Percentiles rank a stretch among this genome's conserved stretches.
These are phyloP conservation scores for Gortyna flavago DNA, from an alignment of 2,888 invertebrate species.

Conservation along the genomic window DNA sequence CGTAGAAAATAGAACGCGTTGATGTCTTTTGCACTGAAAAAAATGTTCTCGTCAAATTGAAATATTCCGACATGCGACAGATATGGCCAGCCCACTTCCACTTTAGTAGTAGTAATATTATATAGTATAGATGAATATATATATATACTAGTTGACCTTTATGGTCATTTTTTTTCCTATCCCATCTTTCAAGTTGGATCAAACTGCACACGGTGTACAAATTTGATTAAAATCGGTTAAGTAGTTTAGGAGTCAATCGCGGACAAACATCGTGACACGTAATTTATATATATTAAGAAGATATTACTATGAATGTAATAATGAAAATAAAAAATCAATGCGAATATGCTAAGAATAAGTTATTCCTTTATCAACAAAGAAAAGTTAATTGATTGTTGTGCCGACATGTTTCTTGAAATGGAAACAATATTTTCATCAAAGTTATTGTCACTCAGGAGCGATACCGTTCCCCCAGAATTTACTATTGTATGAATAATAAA, in stretches of 20 bases:
- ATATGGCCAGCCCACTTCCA: no score
- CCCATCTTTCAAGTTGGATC: no score
- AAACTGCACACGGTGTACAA: no score
- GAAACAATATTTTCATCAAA: constrained; percentile 20
- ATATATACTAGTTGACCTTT: no score
- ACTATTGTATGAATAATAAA: constrained; percentile 64
- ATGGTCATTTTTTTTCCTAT: no score
- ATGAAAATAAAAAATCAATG: background rate
- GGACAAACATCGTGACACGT: no score
- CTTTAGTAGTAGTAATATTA: no score
- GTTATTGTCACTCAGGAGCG: constrained; percentile 19
- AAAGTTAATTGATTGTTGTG: background rate
- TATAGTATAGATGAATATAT: no score
- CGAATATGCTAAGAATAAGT: background rate
- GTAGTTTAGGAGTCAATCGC: no score
- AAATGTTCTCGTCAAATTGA: background rate
- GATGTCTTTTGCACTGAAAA: constrained; percentile 81
- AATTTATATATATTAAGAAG: no score
- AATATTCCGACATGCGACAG: no score
- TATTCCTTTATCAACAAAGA: background rate
- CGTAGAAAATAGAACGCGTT: constrained; percentile 75
- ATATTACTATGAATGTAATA: background rate
- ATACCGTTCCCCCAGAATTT: constrained; percentile 35
- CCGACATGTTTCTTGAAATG: background rate
- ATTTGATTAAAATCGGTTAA: no score